A percentile compares a stretch with the other conserved stretches of the same genome.
These are phyloP conservation scores for Cataglyphis rosenhaueri DNA, from an alignment of 2,888 invertebrate species.

Conservation along the genomic window DNA sequence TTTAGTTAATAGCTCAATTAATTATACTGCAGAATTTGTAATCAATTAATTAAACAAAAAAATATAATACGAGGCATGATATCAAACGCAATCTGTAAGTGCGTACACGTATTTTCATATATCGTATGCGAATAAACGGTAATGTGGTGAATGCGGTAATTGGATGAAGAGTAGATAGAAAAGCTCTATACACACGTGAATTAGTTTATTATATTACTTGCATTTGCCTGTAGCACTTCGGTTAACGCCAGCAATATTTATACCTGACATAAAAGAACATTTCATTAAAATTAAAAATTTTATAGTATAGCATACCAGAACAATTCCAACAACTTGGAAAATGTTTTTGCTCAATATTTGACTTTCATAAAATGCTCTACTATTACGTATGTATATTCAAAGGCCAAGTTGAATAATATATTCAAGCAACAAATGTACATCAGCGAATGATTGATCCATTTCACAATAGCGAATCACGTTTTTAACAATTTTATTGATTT, in stretches of 20 bases:
- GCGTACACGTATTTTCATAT: neutral
- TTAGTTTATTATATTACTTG: neutral
- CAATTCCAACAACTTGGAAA: neutral
- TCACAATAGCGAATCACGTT: neutral
- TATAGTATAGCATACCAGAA: neutral
- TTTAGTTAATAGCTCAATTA: neutral
- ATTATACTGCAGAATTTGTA: neutral
- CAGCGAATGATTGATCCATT: neutral
- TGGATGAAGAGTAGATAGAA: neutral
- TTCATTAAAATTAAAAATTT: neutral
- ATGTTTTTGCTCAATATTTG: neutral
- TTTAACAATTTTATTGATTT: neutral
- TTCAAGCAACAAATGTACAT: neutral
- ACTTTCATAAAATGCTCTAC: neutral
- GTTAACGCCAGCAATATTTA: neutral
- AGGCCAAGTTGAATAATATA: neutral
- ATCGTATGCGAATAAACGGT: neutral
- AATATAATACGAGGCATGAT: neutral
- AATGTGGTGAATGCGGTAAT: neutral
- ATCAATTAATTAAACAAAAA: slow-evolving; percentile 4
- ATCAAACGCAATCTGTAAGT: neutral
- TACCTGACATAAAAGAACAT: neutral
- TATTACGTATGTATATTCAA: too few species aligned
- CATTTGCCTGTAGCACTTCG: neutral
- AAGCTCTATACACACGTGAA: neutral